Conservation (phyloP, 2,797 vertebrate species). For the Pygocentrus nattereri region DNA sequence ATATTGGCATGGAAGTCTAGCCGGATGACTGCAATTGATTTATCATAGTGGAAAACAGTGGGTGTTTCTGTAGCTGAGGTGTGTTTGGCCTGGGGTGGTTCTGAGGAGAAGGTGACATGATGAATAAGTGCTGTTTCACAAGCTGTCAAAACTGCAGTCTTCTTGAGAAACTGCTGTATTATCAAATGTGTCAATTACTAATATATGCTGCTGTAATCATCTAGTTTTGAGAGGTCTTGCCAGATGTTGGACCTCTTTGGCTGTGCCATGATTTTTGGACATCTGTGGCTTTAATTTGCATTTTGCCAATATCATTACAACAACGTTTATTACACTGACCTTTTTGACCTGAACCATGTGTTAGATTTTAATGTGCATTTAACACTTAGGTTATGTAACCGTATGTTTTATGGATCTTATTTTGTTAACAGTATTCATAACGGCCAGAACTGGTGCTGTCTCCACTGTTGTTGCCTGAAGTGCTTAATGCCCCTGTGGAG, state of each 20-base stretch:
- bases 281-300: no score
- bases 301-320: no score
- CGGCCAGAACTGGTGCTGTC: neutral
- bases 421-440: neutral
- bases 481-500: neutral
- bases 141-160: neutral
- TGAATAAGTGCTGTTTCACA: neutral
- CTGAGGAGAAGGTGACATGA: neutral
- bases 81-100: neutral
- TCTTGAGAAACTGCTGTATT: neutral
- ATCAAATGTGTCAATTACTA: neutral
- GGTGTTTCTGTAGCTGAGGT: neutral
- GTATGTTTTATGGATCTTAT: neutral
- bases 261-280: no score
- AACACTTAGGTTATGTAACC: neutral
- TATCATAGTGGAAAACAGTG: neutral
- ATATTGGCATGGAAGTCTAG: neutral
- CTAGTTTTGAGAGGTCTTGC: neutral
- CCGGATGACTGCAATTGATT: neutral
- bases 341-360: no score
- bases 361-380: neutral
- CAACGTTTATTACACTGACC: no score
- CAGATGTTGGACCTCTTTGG: neutral
- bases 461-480: constrained; percentile 8
- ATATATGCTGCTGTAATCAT: neutral